Base-by-base conservation (phyloP, 2,888 invertebrate genomes). In the Tortricodes alternella region DNA sequence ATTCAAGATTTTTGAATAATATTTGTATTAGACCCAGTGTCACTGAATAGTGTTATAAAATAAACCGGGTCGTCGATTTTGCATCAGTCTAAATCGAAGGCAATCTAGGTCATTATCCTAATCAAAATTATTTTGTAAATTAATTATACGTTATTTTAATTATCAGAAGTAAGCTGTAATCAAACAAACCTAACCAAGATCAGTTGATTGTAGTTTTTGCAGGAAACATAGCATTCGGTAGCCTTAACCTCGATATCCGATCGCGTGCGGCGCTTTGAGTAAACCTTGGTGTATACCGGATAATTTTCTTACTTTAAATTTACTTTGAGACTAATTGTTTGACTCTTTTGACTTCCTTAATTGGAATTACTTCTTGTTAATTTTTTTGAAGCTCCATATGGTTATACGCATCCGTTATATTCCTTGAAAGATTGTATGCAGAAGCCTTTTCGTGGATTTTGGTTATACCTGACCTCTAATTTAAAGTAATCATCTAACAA, bases 211-310 rank as follows among this genome's bases (percentile, higher is more conserved):
- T 43, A 24, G 49, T 56, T 63, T 61, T 63, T 63, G 60, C 63
- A 82, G 82, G 80, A 83, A 83, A 75, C 69, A 68, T 66, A 61
- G 64, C 62, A 63, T 68, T 67, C 60, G 64, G 71, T 66, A 59
- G 62, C 87, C 87, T 88, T 87, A 76, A 85, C 87, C 87, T 71
- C 75, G 71, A 73, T 86, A 71, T 73, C 67, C 73, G 57, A 61
- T 83, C 67, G 84, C 83, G 78, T 85, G 83, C 72, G 24, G 67
- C 62, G 68, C 60, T 63, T 63, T 58, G 57, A 51, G 59, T 49
- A 58, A 70, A 66, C 80, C 81, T 82, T 79, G 81, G 55, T 68
- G 52, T 58, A 61, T 48, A 58, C 50, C 44, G 19, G 29, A 58
- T 59, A 59, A 35, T 61, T 63, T 61, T 61, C 58, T 60, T 55